A percentile compares a stretch with the other conserved stretches of the same genome.
These are phyloP conservation scores for Panthera uncia DNA, from an alignment of 2,113 vertebrate genomes.

Conservation along the genomic window DNA sequence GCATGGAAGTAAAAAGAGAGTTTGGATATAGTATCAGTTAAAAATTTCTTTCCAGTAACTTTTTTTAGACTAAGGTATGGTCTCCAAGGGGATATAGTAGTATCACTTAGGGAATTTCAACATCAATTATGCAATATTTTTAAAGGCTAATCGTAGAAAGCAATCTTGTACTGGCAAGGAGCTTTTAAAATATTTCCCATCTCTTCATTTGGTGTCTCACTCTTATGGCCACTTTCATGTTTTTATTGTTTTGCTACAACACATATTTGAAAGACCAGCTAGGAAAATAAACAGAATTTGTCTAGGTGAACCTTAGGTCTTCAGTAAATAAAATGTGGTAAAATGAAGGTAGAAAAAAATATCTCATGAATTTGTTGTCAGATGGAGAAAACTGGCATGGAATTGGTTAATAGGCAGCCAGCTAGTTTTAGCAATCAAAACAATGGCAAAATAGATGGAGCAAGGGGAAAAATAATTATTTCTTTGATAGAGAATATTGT, in stretches of 20 bases:
- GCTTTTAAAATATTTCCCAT: neutral
- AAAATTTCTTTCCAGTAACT: conserved; percentile 16
- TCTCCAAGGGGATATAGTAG: neutral
- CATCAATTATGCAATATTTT: conserved; percentile 22
- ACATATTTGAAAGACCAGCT: neutral
- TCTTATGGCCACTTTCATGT: neutral
- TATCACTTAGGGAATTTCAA: conserved; percentile 38
- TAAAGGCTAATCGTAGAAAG: conserved; percentile 21
- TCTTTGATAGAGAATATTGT: neutral
- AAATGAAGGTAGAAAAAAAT: neutral
- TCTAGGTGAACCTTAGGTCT: neutral
- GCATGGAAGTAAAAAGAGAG: neutral
- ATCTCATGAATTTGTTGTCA: neutral
- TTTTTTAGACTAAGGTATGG: neutral
- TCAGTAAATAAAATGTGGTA: conserved; percentile 39
- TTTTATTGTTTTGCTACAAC: conserved; percentile 44
- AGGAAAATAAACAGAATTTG: conserved; percentile 38
- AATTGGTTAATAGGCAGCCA: neutral
- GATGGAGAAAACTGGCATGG: neutral
- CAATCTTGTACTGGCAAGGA: conserved; percentile 2
- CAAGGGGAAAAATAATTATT: neutral
- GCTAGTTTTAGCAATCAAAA: conserved; percentile 9
- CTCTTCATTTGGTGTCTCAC: conserved; percentile 14
- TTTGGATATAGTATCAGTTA: neutral
- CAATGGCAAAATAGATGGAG: neutral